A percentile compares a stretch with the other conserved stretches of the same genome.
phyloP scores from a whole-genome alignment of 2,888 invertebrate genomes.

The Argynnis bischoffii region DNA sequence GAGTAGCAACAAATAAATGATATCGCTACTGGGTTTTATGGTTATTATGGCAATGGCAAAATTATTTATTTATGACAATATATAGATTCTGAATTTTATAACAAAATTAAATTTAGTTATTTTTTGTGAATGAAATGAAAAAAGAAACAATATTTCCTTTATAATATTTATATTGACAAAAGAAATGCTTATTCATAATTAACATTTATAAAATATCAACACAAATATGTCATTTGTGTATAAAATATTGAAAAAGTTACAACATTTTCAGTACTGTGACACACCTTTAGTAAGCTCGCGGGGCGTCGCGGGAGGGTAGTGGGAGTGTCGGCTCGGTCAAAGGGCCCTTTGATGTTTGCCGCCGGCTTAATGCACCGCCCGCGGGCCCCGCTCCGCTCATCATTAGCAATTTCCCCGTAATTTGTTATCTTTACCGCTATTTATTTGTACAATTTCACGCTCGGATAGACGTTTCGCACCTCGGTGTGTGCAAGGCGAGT shows the following conservation, averaged over 20 bases:
- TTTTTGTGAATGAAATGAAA: too few species aligned
- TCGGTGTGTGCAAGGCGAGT: constrained; percentile 38
- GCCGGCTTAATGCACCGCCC: constrained; percentile 82
- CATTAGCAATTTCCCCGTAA: constrained; percentile 82
- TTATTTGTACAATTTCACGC: constrained; percentile 79
- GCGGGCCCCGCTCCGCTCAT: constrained; percentile 76
- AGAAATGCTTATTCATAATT: too few species aligned
- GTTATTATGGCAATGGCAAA: too few species aligned
- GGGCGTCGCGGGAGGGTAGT: constrained; percentile 35
- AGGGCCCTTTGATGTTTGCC: constrained; percentile 82
- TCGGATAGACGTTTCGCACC: constrained; percentile 58
- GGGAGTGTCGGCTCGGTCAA: constrained; percentile 76
- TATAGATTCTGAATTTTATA: too few species aligned
- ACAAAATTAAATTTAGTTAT: too few species aligned
- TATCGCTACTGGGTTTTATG: background rate
- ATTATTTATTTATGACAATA: too few species aligned
- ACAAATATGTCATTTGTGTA: background rate
- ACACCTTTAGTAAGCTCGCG: constrained; percentile 40
- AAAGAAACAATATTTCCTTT: too few species aligned
- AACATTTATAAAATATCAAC: too few species aligned
- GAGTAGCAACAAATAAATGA: background rate
- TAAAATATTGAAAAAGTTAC: constrained; percentile 17
- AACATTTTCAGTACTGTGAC: constrained; percentile 33
- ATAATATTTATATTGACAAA: too few species aligned
- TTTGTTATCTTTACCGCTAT: constrained; percentile 81